Percentiles rank a stretch among this genome's conserved stretches.
These are phyloP conservation scores for Drosophila subquinaria DNA, from an alignment of 2,888 invertebrate genomes.

Conservation along the genomic window DNA sequence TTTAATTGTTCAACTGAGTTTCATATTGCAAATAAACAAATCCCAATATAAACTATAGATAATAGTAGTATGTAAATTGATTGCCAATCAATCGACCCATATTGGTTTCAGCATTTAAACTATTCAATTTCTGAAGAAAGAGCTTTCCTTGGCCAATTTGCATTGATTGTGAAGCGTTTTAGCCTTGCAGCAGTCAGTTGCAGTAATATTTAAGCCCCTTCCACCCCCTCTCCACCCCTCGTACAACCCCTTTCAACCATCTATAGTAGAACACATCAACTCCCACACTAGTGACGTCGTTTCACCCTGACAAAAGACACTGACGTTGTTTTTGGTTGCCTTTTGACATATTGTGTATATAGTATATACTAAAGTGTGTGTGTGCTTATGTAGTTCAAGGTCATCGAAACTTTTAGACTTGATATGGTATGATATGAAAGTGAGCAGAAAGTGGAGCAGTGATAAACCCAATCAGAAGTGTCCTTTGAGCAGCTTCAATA, in stretches of 20 bases:
- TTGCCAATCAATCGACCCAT: background rate
- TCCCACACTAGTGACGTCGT: conserved; percentile 61
- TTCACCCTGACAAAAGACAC: conserved; percentile 44
- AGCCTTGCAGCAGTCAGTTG: conserved; percentile 13
- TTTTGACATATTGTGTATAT: conserved; percentile 12
- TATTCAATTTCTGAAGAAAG: background rate
- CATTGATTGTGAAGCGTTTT: conserved; percentile 4
- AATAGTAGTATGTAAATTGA: no score
- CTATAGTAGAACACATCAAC: conserved; percentile 1
- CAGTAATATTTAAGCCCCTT: background rate
- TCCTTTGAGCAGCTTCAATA: conserved; percentile 9
- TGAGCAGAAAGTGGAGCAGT: conserved; percentile 30
- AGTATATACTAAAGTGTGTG: conserved; percentile 4
- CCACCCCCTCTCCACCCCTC: background rate
- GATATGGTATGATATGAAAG: conserved; percentile 10
- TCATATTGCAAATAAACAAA: no score
- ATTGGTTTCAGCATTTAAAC: background rate
- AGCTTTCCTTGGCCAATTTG: background rate
- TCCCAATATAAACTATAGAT: no score
- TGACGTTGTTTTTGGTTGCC: conserved; percentile 38
- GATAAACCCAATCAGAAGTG: conserved; percentile 16
- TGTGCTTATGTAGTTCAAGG: conserved; percentile 71
- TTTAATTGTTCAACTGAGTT: no score
- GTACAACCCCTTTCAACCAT: no score
- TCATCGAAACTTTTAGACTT: conserved; percentile 53